Evolutionary conservation across 2,888 invertebrate species (phyloP).

Genomic region (Synanthedon tipuliformis): DNA sequence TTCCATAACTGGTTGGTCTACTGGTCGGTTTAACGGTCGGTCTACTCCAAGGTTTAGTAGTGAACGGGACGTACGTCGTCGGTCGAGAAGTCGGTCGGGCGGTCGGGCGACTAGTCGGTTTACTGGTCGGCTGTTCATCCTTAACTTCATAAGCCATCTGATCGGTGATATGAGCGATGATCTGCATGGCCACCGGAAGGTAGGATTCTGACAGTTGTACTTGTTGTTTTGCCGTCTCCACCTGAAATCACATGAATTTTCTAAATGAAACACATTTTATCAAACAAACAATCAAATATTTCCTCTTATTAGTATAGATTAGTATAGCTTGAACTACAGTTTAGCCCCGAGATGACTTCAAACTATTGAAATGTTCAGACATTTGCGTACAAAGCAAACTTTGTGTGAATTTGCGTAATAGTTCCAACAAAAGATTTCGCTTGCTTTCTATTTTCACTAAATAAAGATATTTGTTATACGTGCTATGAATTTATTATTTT

Average conservation of each 20-base stretch:
- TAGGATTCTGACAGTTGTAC: constrained; percentile 72
- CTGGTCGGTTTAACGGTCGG: constrained; percentile 2
- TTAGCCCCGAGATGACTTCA: too few relatives aligned
- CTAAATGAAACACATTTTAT: not conserved
- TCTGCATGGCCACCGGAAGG: constrained; percentile 77
- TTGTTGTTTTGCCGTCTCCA: constrained; percentile 46
- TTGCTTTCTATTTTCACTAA: too few relatives aligned
- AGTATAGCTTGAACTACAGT: too few relatives aligned
- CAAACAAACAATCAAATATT: too few relatives aligned
- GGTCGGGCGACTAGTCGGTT: constrained; percentile 13
- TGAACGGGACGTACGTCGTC: not conserved
- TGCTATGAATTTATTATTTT: too few relatives aligned
- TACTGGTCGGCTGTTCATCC: constrained; percentile 34
- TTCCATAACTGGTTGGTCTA: constrained; percentile 6
- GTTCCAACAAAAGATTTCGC: too few relatives aligned
- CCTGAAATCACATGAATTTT: constrained; percentile 28
- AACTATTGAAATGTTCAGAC: too few relatives aligned
- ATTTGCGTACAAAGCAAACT: too few relatives aligned
- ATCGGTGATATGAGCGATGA: constrained; percentile 72
- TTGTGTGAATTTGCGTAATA: too few relatives aligned
- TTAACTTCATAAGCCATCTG: constrained; percentile 69
- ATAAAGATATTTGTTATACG: too few relatives aligned
- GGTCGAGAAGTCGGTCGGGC: constrained; percentile 25
- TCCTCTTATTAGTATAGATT: too few relatives aligned
- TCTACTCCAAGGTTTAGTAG: constrained; percentile 1